Base-by-base conservation (phyloP, 2,797 vertebrate genomes). In the Catamblyrhynchus diadema region DNA sequence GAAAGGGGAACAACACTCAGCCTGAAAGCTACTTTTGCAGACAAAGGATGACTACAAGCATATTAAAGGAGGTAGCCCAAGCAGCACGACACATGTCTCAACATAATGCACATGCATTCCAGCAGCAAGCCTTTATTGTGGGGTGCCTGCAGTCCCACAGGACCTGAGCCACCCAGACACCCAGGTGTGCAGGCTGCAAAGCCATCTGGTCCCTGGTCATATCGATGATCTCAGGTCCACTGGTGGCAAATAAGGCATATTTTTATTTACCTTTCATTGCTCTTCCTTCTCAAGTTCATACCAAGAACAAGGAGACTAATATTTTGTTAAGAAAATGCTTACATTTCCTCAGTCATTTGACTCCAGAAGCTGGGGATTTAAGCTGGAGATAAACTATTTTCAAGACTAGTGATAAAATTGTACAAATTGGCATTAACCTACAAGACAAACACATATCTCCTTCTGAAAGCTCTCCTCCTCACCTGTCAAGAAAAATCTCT, bases 101-200 rank as follows among this genome's bases (percentile, higher is more conserved):
- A 20, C 24, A 27, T 3, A 56, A n/a, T 0, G 13, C 32, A 6
- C 0, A 19, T 8, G 47, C 3, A 5, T 25, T 48, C 50, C 53
- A 78, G 53, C 41, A 51, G 27, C 15, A 37, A 90, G 33, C 28
- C 65, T 61, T 18, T 39, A 33, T 10, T 1, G 1, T 8, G 9
- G 1, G 0, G 0, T 7, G 8, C 8, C 2, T 5, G 9, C 23
- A 28, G 56, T 10, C 51, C 22, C 1, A 0, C 37, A 37, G 57
- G 14, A 21, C 48, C 32, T 3, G 18, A 67, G 42, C 23, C 60
- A 65, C 41, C 18, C 4, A 42, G 51, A 33, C 59, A 59, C n/a
- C 2, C 20, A 23, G 28, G 22, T 23, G 27, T 0, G 1, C 8
- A 28, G 47, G 61, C 47, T 62, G n/a, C 62, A 56, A 27, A 88